Percentiles rank a stretch among this genome's conserved stretches.
phyloP scores from a whole-genome alignment of 2,113 vertebrate genomes.

The Guaruba guarouba region DNA sequence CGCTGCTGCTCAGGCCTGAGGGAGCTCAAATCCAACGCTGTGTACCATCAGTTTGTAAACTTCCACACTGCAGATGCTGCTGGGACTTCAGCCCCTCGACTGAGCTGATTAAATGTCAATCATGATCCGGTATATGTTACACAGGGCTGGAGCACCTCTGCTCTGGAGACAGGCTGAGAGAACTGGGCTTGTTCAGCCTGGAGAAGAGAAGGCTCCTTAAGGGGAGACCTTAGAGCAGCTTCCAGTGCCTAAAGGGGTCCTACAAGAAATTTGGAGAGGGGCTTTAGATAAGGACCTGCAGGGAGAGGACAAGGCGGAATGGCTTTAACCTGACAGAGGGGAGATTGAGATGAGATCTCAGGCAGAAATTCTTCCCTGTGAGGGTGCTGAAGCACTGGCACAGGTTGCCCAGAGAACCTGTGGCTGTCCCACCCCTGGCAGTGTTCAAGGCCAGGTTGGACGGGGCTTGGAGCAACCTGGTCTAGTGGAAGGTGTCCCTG shows the following conservation, averaged over 20 bases:
- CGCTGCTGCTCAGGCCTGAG: background rate
- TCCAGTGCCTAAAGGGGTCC: background rate
- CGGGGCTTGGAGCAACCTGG: background rate
- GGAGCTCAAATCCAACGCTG: background rate
- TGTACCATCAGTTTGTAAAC: background rate
- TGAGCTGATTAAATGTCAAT: background rate
- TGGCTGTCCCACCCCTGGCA: background rate
- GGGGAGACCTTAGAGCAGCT: background rate
- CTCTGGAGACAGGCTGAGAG: background rate
- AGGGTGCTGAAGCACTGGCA: background rate
- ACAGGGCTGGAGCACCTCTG: background rate
- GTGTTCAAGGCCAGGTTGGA: background rate
- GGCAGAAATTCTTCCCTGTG: background rate
- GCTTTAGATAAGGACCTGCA: background rate
- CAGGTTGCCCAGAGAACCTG: background rate
- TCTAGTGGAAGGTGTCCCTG: background rate
- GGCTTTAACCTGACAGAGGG: background rate
- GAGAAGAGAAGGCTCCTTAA: background rate
- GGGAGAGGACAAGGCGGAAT: background rate
- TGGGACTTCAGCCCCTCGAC: background rate
- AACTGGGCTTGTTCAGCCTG: background rate
- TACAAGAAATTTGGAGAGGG: background rate
- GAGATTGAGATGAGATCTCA: background rate
- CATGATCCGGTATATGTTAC: background rate
- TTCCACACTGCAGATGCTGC: background rate